Percentiles rank a stretch among this genome's conserved stretches.
These are phyloP conservation scores for Pantherophis guttatus DNA, from an alignment of 2,113 vertebrate genomes.

Conservation along the genomic window DNA sequence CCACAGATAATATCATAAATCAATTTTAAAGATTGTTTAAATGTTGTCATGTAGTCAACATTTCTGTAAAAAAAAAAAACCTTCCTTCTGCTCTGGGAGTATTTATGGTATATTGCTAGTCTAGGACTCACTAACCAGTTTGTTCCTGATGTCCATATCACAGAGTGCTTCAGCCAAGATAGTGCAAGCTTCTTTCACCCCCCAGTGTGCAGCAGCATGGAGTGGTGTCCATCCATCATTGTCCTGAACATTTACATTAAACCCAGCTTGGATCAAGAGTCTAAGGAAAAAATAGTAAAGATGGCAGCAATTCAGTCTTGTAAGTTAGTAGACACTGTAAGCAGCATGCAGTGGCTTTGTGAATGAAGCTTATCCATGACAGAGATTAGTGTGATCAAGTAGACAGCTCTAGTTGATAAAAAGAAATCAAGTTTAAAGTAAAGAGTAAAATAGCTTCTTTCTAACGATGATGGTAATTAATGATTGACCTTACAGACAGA, in stretches of 20 bases:
- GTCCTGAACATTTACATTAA: constrained; percentile 84
- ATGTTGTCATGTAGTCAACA: background rate
- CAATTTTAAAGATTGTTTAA: background rate
- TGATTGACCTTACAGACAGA: background rate
- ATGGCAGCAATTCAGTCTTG: constrained; percentile 12
- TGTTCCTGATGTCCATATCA: constrained; percentile 89
- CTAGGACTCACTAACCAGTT: constrained; percentile 76
- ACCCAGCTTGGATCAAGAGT: constrained; percentile 88
- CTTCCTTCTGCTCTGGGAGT: background rate
- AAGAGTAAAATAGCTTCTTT: background rate
- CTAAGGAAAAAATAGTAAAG: constrained; percentile 61
- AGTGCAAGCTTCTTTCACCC: constrained; percentile 86
- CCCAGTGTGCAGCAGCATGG: constrained; percentile 92
- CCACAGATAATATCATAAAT: accelerated
- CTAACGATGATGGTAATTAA: background rate
- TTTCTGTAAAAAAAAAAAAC: background rate
- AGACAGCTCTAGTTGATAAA: background rate
- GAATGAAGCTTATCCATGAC: background rate
- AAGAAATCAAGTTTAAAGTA: background rate
- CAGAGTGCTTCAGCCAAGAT: constrained; percentile 89
- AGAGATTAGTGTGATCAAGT: background rate
- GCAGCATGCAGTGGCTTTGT: background rate
- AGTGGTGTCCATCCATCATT: constrained; percentile 92
- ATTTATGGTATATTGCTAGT: background rate
- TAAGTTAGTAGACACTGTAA: background rate